Conservation (phyloP, 2,888 invertebrate genomes). For the Theretra japonica region DNA sequence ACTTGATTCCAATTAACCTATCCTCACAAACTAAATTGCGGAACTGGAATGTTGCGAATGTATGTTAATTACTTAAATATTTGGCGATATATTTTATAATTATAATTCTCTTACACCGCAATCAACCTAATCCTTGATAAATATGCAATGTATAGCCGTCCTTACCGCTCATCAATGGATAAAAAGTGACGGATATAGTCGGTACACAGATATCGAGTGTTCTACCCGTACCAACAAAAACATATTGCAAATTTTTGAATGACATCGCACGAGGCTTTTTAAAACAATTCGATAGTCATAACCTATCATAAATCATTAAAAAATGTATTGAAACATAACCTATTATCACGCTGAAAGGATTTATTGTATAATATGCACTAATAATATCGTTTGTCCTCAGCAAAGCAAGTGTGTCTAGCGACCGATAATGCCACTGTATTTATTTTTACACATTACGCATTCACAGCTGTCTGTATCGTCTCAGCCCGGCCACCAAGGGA, state of each 20-base stretch:
- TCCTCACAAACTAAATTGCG: no score
- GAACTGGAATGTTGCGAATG: neutral
- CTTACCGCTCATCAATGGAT: neutral
- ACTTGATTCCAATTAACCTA: no score
- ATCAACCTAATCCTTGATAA: constrained; percentile 1
- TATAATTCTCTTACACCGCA: neutral
- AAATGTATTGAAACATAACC: constrained; percentile 43
- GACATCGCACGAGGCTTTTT: neutral
- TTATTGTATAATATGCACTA: constrained; percentile 69
- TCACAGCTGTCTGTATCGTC: constrained; percentile 78
- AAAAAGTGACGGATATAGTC: neutral
- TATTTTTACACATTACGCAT: constrained; percentile 84
- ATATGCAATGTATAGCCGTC: constrained; percentile 2
- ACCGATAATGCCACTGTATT: constrained; percentile 80
- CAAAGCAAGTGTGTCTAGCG: constrained; percentile 79
- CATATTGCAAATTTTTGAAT: neutral
- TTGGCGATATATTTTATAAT: no score
- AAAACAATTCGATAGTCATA: no score
- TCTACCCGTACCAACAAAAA: neutral
- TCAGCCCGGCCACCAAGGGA: constrained; percentile 77
- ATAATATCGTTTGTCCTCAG: constrained; percentile 78
- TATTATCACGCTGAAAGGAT: constrained; percentile 41
- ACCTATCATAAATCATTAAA: neutral
- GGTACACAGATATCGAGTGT: neutral
- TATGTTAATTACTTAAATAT: neutral